Evolutionary conservation across 2,113 vertebrate genomes (phyloP).

Genomic region (Ancistrus triradiatus): DNA sequence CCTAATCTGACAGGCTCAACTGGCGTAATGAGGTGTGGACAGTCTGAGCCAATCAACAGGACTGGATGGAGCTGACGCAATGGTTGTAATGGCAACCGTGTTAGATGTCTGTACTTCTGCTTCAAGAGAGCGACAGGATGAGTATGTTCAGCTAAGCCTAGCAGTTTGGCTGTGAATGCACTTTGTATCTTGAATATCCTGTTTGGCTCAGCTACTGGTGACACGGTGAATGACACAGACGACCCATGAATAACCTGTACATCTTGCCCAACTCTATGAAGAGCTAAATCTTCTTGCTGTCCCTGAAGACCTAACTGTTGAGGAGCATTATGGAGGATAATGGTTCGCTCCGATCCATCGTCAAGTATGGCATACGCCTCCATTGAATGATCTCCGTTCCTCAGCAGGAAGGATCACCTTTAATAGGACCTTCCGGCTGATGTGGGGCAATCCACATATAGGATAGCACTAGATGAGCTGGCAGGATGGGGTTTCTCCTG

Average conservation of each 20-base stretch:
- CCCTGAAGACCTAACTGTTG: neutral
- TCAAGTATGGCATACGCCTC: neutral
- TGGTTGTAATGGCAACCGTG: neutral
- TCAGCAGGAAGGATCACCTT: neutral
- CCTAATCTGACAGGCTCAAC: conserved; percentile 1
- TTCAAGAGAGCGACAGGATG: neutral
- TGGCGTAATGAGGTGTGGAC: conserved; percentile 14
- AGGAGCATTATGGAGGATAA: neutral
- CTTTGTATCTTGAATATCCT: neutral
- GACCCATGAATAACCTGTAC: neutral
- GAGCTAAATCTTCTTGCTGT: neutral
- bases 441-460: too few species aligned
- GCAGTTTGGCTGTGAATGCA: neutral
- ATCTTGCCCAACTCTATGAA: conserved; percentile 3
- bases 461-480: too few species aligned
- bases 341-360: conserved; percentile 1
- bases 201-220: neutral
- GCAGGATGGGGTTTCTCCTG: too few species aligned
- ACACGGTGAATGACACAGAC: neutral
- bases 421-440: neutral
- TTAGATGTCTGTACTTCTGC: neutral
- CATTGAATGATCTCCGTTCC: neutral
- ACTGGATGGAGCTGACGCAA: neutral
- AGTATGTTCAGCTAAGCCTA: conserved; percentile 4
- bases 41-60: conserved; percentile 14